phyloP scores from a whole-genome alignment of 2,797 vertebrate species.

The Thamnophis elegans region DNA sequence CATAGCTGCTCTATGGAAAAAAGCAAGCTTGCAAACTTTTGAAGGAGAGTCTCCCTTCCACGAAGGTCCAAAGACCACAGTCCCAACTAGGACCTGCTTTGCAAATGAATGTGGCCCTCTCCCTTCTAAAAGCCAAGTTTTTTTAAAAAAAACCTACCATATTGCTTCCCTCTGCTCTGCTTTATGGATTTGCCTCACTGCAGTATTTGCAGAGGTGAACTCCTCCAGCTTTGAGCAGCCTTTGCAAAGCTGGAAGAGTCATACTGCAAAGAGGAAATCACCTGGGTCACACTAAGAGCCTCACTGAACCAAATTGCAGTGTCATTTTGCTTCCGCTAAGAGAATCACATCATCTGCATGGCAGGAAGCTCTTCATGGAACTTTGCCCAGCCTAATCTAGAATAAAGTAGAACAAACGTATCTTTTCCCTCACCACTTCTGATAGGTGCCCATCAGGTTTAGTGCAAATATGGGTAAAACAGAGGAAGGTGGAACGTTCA shows the following conservation, averaged over 20 bases:
- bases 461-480: not conserved
- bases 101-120: not conserved
- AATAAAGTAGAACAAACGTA: not conserved
- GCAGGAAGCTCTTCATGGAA: not conserved
- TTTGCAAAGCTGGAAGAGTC: not conserved
- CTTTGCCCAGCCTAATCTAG: not conserved
- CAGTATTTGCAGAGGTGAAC: not conserved
- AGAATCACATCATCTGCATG: not conserved
- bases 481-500: too few relatives aligned
- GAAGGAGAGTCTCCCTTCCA: not conserved
- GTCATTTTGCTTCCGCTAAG: not conserved
- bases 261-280: not conserved
- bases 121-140: not conserved
- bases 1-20: not conserved
- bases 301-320: not conserved
- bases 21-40: not conserved
- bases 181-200: not conserved
- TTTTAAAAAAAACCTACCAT: not conserved
- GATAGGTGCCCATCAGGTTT: not conserved
- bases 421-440: not conserved
- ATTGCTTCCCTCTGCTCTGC: not conserved
- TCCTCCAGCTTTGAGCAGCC: not conserved
- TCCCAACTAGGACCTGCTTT: not conserved
- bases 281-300: not conserved
- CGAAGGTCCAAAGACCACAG: not conserved